Evolutionary conservation across 2,113 vertebrate genomes (phyloP), one percentile per base, ranked within the genome.

Genomic region (Toxotes jaculatrix): DNA sequence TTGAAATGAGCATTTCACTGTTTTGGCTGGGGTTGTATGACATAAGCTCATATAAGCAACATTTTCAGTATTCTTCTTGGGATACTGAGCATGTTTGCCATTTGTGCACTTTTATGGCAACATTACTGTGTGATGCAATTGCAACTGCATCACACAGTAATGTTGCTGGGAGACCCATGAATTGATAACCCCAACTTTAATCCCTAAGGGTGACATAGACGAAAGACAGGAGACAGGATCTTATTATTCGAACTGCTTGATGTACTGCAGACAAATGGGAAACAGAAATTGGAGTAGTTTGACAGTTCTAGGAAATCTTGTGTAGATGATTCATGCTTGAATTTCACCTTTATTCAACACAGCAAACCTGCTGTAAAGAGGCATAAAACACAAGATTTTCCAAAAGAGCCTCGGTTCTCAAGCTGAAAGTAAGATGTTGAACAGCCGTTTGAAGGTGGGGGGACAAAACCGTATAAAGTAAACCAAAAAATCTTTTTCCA

Each of bases 391-490:
- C 36, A 56, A 63, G 13, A 51, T 69, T 70, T 84, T 51, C 53
- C 64, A 66, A 74, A 76, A 69, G 71, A 61, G 59, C 47, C 38
- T 2, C 13, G 23, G 21, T 59, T 81, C 74, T 76, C 40, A 72
- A 73, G 66, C 57, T 77, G n/a, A 77, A 51, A 81, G 62, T 82
- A 67, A 85, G 68, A 82, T 67, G 74, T 56, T 80, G 49, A 84
- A 45, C 84, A 80, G 77, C 61, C 60, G 73, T 57, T 77, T 57
- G 57, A 86, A 62, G 36, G 36, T 32, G 32, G 68, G 17, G 60
- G 59, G 53, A 70, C 3, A 19, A 64, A 77, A 59, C 6, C 74
- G 38, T 74, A 63, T 62, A 84, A 86, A 90, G 43, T 23, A 77
- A 70, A 85, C 40, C 13, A 14, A 82, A 71, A 83, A 77, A 86